Evolutionary conservation across 1,140 invertebrate genomes (phyloP).

Genomic region (Pygmarrhopalites habei): DNA sequence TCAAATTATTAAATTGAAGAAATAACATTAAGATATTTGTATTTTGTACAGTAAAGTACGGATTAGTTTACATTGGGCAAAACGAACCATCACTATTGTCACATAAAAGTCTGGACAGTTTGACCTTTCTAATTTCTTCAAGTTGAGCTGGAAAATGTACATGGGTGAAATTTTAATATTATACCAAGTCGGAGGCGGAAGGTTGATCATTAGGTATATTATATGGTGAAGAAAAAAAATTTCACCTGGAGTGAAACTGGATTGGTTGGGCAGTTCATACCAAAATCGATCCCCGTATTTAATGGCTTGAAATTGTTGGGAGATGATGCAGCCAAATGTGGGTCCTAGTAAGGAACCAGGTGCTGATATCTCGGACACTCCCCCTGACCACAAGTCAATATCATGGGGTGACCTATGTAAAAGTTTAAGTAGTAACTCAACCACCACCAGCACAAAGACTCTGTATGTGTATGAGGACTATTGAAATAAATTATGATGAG

Average conservation of each 20-base stretch:
- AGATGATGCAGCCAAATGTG: constrained; percentile 53
- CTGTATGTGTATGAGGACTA: too few relatives aligned
- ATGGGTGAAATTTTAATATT: constrained; percentile 1
- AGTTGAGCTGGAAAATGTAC: constrained; percentile 43
- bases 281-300: constrained; percentile 55
- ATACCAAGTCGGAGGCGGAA: too few relatives aligned
- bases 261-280: constrained; percentile 49
- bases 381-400: constrained; percentile 48
- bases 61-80: too few relatives aligned
- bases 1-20: too few relatives aligned
- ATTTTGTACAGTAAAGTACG: too few relatives aligned
- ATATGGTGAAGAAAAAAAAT: too few relatives aligned
- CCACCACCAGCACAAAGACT: too few relatives aligned
- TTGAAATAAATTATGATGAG: too few relatives aligned
- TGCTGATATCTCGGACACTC: constrained; percentile 46
- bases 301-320: constrained; percentile 50
- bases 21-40: too few relatives aligned
- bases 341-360: constrained; percentile 49
- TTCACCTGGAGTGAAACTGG: constrained; percentile 42
- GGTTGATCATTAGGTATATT: too few relatives aligned
- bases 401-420: constrained; percentile 43
- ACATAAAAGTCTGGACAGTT: constrained; percentile 44
- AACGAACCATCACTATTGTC: constrained; percentile 48
- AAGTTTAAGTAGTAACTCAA: background rate
- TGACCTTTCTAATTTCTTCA: constrained; percentile 45